Conservation (phyloP, 2,888 invertebrate species). For the Yponomeuta sedellus region DNA sequence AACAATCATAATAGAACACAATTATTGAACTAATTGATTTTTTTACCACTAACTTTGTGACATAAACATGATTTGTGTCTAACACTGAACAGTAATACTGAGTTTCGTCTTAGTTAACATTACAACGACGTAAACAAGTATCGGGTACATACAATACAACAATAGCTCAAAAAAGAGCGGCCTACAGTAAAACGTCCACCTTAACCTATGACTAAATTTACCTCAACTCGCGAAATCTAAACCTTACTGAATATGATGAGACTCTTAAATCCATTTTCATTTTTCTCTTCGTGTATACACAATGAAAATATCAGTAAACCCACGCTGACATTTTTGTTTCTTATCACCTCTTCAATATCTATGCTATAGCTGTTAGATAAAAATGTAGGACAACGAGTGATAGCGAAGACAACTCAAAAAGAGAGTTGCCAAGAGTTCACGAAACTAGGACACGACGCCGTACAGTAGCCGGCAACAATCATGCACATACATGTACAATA, state of each 20-base stretch:
- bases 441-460: too few relatives aligned
- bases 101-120: slow-evolving; percentile 24
- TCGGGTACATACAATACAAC: slow-evolving; percentile 9
- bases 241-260: slow-evolving; percentile 47
- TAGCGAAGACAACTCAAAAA: too few relatives aligned
- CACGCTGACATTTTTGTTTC: too few relatives aligned
- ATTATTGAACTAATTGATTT: background rate
- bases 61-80: slow-evolving; percentile 22
- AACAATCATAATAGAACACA: slow-evolving; percentile 8
- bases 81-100: slow-evolving; percentile 36
- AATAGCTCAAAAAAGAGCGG: slow-evolving; percentile 11
- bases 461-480: too few relatives aligned
- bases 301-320: too few relatives aligned
- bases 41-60: slow-evolving; percentile 1
- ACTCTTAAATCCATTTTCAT: slow-evolving; percentile 30
- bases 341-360: too few relatives aligned
- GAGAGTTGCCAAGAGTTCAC: too few relatives aligned
- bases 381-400: too few relatives aligned
- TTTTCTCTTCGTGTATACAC: background rate
- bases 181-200: slow-evolving; percentile 5
- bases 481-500: too few relatives aligned
- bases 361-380: too few relatives aligned
- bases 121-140: slow-evolving; percentile 4
- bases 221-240: slow-evolving; percentile 33
- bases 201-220: slow-evolving; percentile 43